Evolutionary conservation across 2,888 invertebrate species (phyloP).

Genomic region (Rhopalosiphum nymphaeae): DNA sequence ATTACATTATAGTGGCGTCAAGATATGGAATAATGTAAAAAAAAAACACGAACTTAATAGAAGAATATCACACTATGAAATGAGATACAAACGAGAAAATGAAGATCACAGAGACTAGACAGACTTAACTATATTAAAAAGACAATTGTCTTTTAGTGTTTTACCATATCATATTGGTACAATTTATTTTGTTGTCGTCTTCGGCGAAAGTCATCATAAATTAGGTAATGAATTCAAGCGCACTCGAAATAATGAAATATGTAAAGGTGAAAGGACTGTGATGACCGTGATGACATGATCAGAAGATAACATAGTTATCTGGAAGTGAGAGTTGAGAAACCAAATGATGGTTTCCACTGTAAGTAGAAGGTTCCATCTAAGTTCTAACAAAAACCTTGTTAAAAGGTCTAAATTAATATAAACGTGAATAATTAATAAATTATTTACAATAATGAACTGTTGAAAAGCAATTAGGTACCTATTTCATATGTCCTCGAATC

Average conservation of each 20-base stretch:
- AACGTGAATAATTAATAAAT: not conserved
- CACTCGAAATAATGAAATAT: not conserved
- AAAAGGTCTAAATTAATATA: not conserved
- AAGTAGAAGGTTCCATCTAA: not conserved
- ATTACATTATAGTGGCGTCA: not conserved
- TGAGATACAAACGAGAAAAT: not conserved
- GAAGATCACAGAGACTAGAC: not conserved
- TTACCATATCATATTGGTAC: not conserved
- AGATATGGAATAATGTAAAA: not conserved
- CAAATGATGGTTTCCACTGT: not conserved
- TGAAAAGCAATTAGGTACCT: not conserved
- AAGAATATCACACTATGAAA: not conserved
- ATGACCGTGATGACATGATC: not conserved
- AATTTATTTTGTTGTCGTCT: not conserved
- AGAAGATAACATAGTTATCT: not conserved
- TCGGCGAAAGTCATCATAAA: not conserved
- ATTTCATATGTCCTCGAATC: not conserved
- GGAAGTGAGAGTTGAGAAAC: not conserved
- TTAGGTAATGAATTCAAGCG: not conserved
- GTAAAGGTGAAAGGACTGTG: not conserved
- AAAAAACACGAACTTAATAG: not conserved
- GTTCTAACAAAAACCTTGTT: not conserved
- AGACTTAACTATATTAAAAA: not conserved
- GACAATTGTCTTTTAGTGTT: not conserved
- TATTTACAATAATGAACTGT: not conserved